Evolutionary conservation across 2,113 vertebrate species (phyloP), one percentile per base, ranked within the genome.

Genomic region (Pollachius pollachius): DNA sequence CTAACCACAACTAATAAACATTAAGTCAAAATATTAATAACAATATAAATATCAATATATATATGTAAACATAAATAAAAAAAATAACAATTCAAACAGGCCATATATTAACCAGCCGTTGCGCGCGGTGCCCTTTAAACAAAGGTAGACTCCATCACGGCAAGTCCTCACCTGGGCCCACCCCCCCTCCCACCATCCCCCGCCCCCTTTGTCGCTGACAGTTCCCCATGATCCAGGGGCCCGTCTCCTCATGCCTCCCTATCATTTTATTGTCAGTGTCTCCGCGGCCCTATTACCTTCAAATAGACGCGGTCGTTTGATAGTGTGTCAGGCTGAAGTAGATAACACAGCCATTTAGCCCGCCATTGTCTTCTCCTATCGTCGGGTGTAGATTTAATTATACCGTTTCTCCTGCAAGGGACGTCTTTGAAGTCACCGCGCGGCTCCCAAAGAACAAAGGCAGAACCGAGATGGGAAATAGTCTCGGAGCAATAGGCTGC

Each of bases 281-380:
- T 76, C 74, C 64, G 56, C 80, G 71, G 19, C 72, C 83, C 78
- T 79, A 84, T 88, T 86, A 82, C 72, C 65, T 77, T 73, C 79
- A 75, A 84, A 84, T 79, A 67, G 76, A 76, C 63, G 70, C 73
- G 74, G 71, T 61, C 60, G 66, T 65, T 62, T 87, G 86, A 87
- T 83, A 83, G 79, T 78, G 77, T 85, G 83, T 85, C 85, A 81
- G 73, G 67, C 68, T 56, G 13, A 64, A 64, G 68, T 54, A 84
- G 86, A 87, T 85, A 89, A 87, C 83, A 83, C 70, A 73, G 85
- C 79, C 77, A 80, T 87, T 89, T 87, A 85, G 81, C 73, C 41
- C 77, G 77, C 73, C 30, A 67, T 75, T 83, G 72, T 79, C 74
- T 81, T 82, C 80, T 77, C 68, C 75, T 78, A 73, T 87, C 84